A percentile compares a stretch with the other conserved stretches of the same genome.
These are phyloP conservation scores for Apis mellifera DNA, from an alignment of 1,140 invertebrate species.

Conservation along the genomic window DNA sequence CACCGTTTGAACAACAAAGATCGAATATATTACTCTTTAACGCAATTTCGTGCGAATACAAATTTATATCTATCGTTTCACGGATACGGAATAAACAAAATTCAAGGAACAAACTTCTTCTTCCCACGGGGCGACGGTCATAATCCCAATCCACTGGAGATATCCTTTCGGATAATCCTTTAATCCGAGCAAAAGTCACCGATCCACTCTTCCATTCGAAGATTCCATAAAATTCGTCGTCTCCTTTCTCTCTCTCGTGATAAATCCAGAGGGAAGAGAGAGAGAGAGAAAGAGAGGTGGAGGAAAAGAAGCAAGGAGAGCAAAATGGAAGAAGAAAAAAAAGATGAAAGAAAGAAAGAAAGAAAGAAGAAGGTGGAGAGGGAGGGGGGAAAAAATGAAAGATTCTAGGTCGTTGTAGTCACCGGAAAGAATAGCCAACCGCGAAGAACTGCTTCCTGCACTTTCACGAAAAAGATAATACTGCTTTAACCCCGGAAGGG, in stretches of 20 bases:
- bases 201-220: constrained; percentile 21
- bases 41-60: no score
- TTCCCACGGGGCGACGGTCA: not conserved
- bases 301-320: no score
- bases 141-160: not conserved
- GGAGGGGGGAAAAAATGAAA: constrained; percentile 7
- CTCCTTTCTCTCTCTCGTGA: constrained; percentile 29
- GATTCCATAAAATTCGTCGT: constrained; percentile 56
- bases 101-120: not conserved
- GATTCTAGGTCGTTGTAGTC: constrained; percentile 37
- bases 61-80: not conserved
- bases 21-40: no score
- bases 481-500: constrained; percentile 62
- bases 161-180: not conserved
- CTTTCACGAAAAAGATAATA: constrained; percentile 61
- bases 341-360: no score
- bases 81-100: not conserved
- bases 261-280: constrained; percentile 29
- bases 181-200: not conserved
- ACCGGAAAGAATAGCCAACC: constrained; percentile 56
- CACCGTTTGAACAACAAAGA: no score
- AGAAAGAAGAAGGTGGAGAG: no score
- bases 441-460: constrained; percentile 56
- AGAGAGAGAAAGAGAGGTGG: no score
- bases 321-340: no score